These are phyloP conservation scores for Calypte anna DNA, from an alignment of 2,113 vertebrate species.

Conservation along the genomic window DNA sequence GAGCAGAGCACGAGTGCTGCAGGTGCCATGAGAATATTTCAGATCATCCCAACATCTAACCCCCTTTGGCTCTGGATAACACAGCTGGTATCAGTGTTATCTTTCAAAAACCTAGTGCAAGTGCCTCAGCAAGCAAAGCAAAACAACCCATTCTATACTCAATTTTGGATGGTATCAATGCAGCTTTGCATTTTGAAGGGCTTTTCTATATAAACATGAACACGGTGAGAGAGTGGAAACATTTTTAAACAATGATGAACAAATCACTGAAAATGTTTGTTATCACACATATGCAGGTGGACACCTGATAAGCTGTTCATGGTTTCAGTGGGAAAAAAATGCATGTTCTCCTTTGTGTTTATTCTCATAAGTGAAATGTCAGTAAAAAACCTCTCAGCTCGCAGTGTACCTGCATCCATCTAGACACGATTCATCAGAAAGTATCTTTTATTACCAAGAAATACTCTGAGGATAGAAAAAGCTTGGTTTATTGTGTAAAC, in stretches of 20 bases:
- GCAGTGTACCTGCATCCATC: not conserved
- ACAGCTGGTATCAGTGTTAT: not conserved
- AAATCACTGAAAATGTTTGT: not conserved
- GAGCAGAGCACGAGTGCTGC: not conserved
- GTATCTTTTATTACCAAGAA: not conserved
- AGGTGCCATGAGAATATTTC: not conserved
- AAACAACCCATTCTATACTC: not conserved
- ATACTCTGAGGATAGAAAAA: not conserved
- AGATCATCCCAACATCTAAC: not conserved
- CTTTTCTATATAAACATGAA: not conserved
- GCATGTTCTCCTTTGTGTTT: not conserved
- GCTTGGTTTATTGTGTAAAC: not conserved
- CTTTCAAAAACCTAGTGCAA: not conserved
- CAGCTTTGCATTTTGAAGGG: not conserved
- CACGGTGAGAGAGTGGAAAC: not conserved
- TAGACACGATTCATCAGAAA: not conserved
- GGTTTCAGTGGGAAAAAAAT: not conserved
- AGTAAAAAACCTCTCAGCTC: not conserved
- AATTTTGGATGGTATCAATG: not conserved
- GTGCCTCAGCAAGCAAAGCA: not conserved
- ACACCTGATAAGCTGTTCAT: not conserved
- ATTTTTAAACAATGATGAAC: not conserved
- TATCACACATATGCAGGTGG: not conserved
- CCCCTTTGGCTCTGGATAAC: not conserved
- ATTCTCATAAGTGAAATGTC: not conserved